phyloP scores from a whole-genome alignment of 2,797 vertebrate species.

The Urocyon cinereoargenteus region DNA sequence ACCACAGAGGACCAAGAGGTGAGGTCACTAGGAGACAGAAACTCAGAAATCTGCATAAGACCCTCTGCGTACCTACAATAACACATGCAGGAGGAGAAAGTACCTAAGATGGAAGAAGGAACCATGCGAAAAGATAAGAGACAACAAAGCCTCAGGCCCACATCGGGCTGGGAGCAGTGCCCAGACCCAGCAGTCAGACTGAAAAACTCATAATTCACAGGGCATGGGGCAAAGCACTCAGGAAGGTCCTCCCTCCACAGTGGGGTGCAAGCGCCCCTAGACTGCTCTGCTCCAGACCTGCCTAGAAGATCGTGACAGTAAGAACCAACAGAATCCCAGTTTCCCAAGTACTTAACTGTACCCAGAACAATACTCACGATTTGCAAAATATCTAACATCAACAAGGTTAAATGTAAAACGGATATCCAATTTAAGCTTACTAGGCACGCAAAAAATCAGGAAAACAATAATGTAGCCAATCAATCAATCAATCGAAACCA shows the following conservation, averaged over 20 bases:
- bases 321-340: background rate
- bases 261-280: background rate
- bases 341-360: background rate
- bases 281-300: background rate
- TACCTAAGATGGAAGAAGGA: background rate
- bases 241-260: background rate
- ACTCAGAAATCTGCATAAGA: background rate
- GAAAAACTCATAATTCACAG: background rate
- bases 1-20: background rate
- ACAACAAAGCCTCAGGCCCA: background rate
- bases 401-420: background rate
- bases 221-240: too few species aligned
- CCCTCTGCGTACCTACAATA: accelerated
- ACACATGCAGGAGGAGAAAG: background rate
- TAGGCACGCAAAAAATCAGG: background rate
- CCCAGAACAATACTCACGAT: background rate
- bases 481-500: background rate
- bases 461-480: background rate
- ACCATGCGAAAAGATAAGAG: background rate
- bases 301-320: background rate
- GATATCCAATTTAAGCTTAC: background rate
- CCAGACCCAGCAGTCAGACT: background rate
- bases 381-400: background rate
- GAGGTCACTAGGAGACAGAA: background rate
- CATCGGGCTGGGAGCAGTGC: background rate